A percentile compares a stretch with the other conserved stretches of the same genome.
Conservation (phyloP, 2,888 invertebrate species). For the Hydrotaea diabolus region DNA sequence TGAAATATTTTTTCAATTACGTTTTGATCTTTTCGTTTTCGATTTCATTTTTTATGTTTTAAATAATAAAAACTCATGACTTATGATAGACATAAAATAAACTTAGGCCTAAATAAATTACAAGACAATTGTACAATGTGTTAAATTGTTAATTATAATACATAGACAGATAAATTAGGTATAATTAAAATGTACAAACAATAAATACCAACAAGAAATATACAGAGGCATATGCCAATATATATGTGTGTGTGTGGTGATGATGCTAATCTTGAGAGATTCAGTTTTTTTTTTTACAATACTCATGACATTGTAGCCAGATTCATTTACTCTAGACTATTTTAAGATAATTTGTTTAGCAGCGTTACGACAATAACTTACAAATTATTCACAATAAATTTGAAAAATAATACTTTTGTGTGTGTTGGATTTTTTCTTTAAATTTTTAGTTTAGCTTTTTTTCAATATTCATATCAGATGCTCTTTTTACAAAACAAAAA, state of each 20-base stretch:
- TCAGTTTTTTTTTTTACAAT: too few relatives aligned
- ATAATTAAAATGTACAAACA: neutral
- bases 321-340: conserved; percentile 8
- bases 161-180: neutral
- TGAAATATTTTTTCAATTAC: conserved; percentile 16
- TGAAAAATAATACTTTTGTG: conserved; percentile 38
- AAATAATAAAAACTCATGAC: conserved; percentile 5
- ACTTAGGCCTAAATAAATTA: conserved; percentile 28
- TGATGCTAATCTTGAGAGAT: neutral
- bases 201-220: neutral
- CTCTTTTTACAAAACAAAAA: neutral
- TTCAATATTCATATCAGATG: neutral
- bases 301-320: conserved; percentile 11
- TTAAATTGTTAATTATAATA: conserved; percentile 15
- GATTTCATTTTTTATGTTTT: neutral
- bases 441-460: conserved; percentile 4
- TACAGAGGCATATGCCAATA: too few relatives aligned
- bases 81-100: conserved; percentile 47
- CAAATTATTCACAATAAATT: conserved; percentile 34
- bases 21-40: conserved; percentile 25
- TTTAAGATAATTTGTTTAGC: neutral
- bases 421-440: neutral
- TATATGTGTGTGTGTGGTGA: neutral
- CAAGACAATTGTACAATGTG: conserved; percentile 30
- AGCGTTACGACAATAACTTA: conserved; percentile 13